These are phyloP conservation scores for Labeo catla DNA, from an alignment of 2,113 vertebrate species.

Conservation along the genomic window DNA sequence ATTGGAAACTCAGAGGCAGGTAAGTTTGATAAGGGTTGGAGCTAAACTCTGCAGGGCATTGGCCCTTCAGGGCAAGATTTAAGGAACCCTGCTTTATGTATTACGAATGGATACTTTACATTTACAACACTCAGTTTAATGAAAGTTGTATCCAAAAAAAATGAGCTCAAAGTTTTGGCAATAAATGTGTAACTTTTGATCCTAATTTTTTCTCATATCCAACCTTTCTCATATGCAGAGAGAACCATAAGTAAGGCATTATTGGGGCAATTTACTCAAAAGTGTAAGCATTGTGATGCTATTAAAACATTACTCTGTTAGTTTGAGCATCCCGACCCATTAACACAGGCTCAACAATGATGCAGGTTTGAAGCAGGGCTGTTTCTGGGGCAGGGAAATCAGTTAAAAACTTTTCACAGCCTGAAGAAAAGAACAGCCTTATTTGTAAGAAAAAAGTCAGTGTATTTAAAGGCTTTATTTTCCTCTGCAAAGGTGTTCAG, in stretches of 20 bases:
- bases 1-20: too few relatives aligned
- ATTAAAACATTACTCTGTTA: neutral
- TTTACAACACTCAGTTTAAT: neutral
- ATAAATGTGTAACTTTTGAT: neutral
- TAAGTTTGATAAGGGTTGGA: too few relatives aligned
- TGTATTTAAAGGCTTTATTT: constrained; percentile 49
- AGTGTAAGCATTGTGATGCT: neutral
- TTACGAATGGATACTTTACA: neutral
- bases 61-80: too few relatives aligned
- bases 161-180: too few relatives aligned
- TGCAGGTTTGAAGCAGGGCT: neutral
- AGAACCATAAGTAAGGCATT: neutral
- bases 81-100: too few relatives aligned
- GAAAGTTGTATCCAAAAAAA: neutral
- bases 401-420: constrained; percentile 4
- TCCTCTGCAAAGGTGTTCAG: constrained; percentile 16
- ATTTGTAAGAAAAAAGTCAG: neutral
- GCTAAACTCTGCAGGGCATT: too few relatives aligned
- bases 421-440: neutral
- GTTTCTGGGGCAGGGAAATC: neutral
- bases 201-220: neutral
- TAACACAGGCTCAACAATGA: neutral
- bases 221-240: neutral
- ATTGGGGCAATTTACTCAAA: neutral
- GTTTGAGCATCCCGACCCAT: neutral